Conservation (phyloP, 2,797 vertebrate species). For the Alfaro cultratus region DNA sequence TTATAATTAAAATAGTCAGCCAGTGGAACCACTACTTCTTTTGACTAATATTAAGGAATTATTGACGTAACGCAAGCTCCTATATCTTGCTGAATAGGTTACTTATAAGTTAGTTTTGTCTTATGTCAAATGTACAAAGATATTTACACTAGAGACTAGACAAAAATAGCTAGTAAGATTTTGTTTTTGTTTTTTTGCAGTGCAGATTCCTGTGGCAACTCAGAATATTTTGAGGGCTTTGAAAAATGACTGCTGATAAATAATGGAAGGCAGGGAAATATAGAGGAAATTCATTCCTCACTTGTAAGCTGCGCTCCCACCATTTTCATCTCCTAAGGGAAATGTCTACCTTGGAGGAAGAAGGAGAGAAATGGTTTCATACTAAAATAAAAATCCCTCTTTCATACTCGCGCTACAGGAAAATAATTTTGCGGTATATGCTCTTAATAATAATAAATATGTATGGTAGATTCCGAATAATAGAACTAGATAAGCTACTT, state of each 20-base stretch:
- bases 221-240: constrained; percentile 24
- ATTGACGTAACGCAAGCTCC: too few species aligned
- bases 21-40: too few species aligned
- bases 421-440: background rate
- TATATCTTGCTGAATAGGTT: too few species aligned
- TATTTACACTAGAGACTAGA: too few species aligned
- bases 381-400: constrained; percentile 17
- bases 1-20: too few species aligned
- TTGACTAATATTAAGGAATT: too few species aligned
- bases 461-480: background rate
- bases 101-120: too few species aligned
- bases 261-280: constrained; percentile 31
- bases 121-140: too few species aligned
- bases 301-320: constrained; percentile 26
- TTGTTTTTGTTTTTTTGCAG: background rate
- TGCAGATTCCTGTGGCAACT: constrained; percentile 15
- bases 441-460: background rate
- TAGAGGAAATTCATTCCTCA: constrained; percentile 47
- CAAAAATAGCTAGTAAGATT: too few species aligned
- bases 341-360: constrained; percentile 32
- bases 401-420: constrained; percentile 4
- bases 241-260: constrained; percentile 36
- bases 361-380: constrained; percentile 16
- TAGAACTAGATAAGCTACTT: background rate
- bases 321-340: constrained; percentile 35